Conservation (phyloP, 2,888 invertebrate species). For the Lasioglossum calceatum region DNA sequence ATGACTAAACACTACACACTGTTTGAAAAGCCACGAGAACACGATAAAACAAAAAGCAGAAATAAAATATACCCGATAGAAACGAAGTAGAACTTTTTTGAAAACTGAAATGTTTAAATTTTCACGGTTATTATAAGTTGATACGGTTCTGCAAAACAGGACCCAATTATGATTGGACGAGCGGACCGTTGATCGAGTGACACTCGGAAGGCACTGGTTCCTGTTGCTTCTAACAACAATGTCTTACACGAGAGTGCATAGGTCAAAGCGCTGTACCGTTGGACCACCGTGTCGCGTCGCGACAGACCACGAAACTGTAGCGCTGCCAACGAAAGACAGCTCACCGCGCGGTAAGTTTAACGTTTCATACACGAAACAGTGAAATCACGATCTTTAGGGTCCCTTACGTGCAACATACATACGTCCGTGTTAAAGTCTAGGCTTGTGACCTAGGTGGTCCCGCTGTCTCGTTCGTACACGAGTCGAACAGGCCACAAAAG, state of each 20-base stretch:
- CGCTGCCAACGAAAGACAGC: slow-evolving; percentile 46
- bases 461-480: slow-evolving; percentile 38
- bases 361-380: slow-evolving; percentile 62
- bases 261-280: slow-evolving; percentile 57
- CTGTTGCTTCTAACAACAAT: slow-evolving; percentile 53
- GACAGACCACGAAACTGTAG: slow-evolving; percentile 55
- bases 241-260: slow-evolving; percentile 55
- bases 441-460: slow-evolving; percentile 60
- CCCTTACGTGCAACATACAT: slow-evolving; percentile 52
- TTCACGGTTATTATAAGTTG: background rate
- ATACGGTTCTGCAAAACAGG: background rate
- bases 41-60: no score
- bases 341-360: slow-evolving; percentile 56
- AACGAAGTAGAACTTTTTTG: background rate
- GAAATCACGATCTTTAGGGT: slow-evolving; percentile 68
- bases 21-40: background rate
- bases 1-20: background rate
- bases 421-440: slow-evolving; percentile 57
- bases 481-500: slow-evolving; percentile 41
- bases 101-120: background rate
- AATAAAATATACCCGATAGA: background rate
- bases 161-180: slow-evolving; percentile 44
- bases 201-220: slow-evolving; percentile 42
- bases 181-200: slow-evolving; percentile 27
- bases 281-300: slow-evolving; percentile 56